Evolutionary conservation across 2,888 invertebrate species (phyloP), one percentile per base, ranked within the genome.

Genomic region (Mimumesa dahlbomi): DNA sequence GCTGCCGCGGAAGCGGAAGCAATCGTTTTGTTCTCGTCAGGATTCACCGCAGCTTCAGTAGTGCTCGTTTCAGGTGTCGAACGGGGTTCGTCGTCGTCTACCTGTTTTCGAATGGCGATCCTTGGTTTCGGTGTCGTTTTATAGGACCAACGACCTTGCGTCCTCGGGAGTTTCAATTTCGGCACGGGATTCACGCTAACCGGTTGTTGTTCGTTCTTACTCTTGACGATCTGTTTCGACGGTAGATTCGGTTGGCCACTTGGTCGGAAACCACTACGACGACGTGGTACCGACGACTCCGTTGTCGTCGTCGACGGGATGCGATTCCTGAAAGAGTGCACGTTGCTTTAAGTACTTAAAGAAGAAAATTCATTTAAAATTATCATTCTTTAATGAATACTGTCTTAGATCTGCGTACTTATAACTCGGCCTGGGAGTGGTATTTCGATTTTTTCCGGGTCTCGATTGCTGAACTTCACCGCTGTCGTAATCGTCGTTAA

Each of bases 121-220:
- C 96, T 93, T 2, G 97, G 96, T 88, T 96, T 97, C 0, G 96
- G 94, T 19, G 96, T 95, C 7, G 96, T 96, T 90, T 96, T 96
- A 89, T 96, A 97, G 82, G 96, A 95, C 97, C 97, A 97, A 78
- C 97, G 93, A 54, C 96, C 96, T 48, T 94, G 95, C 11, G 95
- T 92, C 45, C 96, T 92, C 84, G 95, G 95, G 42, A 96, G 90
- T 88, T 96, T 96, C 82, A 96, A 94, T 90, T 95, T 95, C 85
- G 95, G 95, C 64, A 95, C 90, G 75, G 94, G 93, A 36, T 93
- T 93, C 3, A 93, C 91, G 18, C 91, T 45, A 13, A 69, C 62
- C 2, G 64, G 42, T n/a, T 25, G 78, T 34, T 53, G 76, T 59
- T 67, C 84, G 16, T 38, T 79, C 53, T 85, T 88, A 16, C 31